Evolutionary conservation across 2,888 invertebrate species (phyloP).

Genomic region (Melangyna quadrimaculata): DNA sequence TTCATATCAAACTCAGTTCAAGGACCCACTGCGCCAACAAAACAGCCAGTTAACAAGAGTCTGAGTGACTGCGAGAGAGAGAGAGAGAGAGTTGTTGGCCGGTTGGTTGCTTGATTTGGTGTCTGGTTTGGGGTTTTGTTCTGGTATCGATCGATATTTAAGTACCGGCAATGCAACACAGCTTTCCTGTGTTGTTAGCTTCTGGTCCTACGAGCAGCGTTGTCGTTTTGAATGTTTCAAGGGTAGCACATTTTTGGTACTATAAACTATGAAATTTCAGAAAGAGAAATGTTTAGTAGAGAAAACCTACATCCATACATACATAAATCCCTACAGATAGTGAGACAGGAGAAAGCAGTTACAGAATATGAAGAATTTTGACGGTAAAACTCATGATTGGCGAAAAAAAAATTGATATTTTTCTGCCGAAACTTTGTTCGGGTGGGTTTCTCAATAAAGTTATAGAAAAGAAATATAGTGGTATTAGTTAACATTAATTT

Average conservation of each 20-base stretch:
- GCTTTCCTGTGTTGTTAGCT: conserved; percentile 36
- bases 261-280: too few relatives aligned
- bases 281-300: too few relatives aligned
- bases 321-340: too few relatives aligned
- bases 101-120: conserved; percentile 23
- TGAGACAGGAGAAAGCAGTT: too few relatives aligned
- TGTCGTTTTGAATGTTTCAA: background rate
- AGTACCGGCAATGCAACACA: conserved; percentile 60
- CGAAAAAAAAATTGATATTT: too few relatives aligned
- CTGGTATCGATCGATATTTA: conserved; percentile 68
- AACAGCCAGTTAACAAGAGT: conserved; percentile 10
- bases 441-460: too few relatives aligned
- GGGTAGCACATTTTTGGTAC: background rate
- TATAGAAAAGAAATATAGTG: too few relatives aligned
- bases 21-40: conserved; percentile 63
- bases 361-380: too few relatives aligned
- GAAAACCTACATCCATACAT: too few relatives aligned
- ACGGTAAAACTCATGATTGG: too few relatives aligned
- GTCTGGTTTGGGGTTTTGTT: conserved; percentile 17
- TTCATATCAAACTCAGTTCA: conserved; percentile 68
- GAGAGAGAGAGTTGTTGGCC: conserved; percentile 27
- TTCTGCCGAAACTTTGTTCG: too few relatives aligned
- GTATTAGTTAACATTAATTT: too few relatives aligned
- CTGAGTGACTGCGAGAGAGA: background rate
- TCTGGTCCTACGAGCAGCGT: background rate